Base-by-base conservation (phyloP, 2,797 vertebrate genomes). In the Smutsia temminckii region DNA sequence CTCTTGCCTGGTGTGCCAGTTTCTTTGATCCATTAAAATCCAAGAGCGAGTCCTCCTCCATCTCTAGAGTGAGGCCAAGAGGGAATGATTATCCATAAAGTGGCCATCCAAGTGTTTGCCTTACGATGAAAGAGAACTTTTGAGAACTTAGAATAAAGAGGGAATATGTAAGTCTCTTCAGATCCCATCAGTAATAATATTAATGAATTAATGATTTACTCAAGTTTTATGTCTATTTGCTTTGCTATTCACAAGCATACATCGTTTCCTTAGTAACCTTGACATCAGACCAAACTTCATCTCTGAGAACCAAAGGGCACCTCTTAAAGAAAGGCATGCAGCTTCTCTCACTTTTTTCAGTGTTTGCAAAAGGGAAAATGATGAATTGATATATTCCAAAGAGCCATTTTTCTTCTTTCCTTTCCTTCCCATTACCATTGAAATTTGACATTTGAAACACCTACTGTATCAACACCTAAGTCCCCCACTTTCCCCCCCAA, bases 121-220 rank as follows among this genome's bases (percentile, higher is more conserved):
- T 95, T 98, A 90, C 57, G 97, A 98, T 98, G 97, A 98, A 98
- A 98, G 98, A 97, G 84, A 97, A 96, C 97, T 96, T 96, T 94
- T 83, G 95, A 98, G 98, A 96, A 96, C 97, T 94, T 91, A 94
- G 97, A 97, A 97, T 96, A 97, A 97, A 97, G 97, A 49, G 75
- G 95, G 97, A 95, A 95, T 97, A 83, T 86, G 8, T 84, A 75
- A 88, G 97, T 96, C 97, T 94, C 96, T 97, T 94, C 94, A 96
- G 94, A 46, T 37, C 91, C 97, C 97, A 93, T 98, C 95, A 96
- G 89, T 95, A 97, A 93, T 91, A 95, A 97, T 96, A 98, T 98
- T 97, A 96, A 89, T 96, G 96, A 98, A 98, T 98, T 98, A 98
- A 98, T 98, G 97, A 98, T 98, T 98, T 97, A 98, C 98, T 96